These are phyloP conservation scores for Corythornis vintsioides DNA, from an alignment of 2,113 vertebrate genomes.

Conservation along the genomic window DNA sequence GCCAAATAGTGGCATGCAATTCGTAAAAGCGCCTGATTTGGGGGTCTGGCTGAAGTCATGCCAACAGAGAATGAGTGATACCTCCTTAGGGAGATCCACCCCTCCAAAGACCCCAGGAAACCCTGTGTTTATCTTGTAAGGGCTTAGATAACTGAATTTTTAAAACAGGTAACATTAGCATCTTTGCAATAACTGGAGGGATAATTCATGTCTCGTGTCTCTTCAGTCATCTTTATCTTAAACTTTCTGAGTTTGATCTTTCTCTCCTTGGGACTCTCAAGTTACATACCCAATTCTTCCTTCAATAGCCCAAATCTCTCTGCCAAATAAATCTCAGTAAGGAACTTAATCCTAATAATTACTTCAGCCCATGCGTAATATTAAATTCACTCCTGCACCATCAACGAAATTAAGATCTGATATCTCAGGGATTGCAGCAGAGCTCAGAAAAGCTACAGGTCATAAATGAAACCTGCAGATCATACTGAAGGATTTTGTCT, in stretches of 20 bases:
- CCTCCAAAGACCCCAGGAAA: background rate
- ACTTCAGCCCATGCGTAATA: background rate
- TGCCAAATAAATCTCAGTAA: slow-evolving; percentile 27
- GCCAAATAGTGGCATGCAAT: background rate
- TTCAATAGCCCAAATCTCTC: background rate
- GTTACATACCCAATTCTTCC: background rate
- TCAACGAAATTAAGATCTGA: background rate
- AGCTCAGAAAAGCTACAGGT: background rate
- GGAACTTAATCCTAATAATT: background rate
- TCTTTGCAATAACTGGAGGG: background rate
- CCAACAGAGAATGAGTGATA: fast-evolving
- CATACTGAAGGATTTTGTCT: background rate
- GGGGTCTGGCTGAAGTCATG: background rate
- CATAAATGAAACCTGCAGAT: background rate
- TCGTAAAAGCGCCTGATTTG: background rate
- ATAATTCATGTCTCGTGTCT: background rate
- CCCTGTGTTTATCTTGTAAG: background rate
- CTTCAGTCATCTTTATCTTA: background rate
- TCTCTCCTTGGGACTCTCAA: background rate
- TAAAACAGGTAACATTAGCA: background rate
- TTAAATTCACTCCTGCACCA: background rate
- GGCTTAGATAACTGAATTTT: background rate
- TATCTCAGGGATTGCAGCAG: background rate
- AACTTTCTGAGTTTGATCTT: background rate
- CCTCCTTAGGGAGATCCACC: background rate